Conservation (phyloP, 2,113 vertebrate genomes). For the Boleophthalmus pectinirostris region DNA sequence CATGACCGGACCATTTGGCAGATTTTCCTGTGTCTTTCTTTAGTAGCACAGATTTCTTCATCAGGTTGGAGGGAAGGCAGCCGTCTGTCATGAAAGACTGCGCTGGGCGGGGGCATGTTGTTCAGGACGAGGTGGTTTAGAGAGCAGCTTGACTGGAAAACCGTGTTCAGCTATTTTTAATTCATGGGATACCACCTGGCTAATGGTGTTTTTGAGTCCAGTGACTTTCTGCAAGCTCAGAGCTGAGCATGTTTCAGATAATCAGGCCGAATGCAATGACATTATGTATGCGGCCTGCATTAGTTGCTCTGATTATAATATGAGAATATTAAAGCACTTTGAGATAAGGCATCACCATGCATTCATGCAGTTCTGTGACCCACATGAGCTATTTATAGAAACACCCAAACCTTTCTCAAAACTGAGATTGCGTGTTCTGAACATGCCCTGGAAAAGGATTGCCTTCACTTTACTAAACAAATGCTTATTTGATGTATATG, state of each 20-base stretch:
- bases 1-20: slow-evolving; percentile 59
- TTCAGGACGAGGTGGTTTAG: slow-evolving; percentile 15
- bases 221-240: slow-evolving; percentile 65
- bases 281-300: slow-evolving; percentile 76
- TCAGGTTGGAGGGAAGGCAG: slow-evolving; percentile 55
- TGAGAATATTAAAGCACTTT: slow-evolving; percentile 66
- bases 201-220: slow-evolving; percentile 95
- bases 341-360: slow-evolving; percentile 63
- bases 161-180: slow-evolving; percentile 97
- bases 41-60: slow-evolving; percentile 50
- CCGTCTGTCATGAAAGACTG: slow-evolving; percentile 82
- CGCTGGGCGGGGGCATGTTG: slow-evolving; percentile 48
- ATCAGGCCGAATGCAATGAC: slow-evolving; percentile 68
- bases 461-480: neutral
- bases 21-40: slow-evolving; percentile 22
- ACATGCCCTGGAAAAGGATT: neutral
- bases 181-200: slow-evolving; percentile 91
- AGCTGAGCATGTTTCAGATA: slow-evolving; percentile 75
- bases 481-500: neutral
- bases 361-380: slow-evolving; percentile 40
- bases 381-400: slow-evolving; percentile 17
- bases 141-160: slow-evolving; percentile 86
- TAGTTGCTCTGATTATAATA: slow-evolving; percentile 69
- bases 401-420: neutral
- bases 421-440: neutral